Conservation (phyloP, 2,113 vertebrate genomes). For the Tachuris rubrigastra region DNA sequence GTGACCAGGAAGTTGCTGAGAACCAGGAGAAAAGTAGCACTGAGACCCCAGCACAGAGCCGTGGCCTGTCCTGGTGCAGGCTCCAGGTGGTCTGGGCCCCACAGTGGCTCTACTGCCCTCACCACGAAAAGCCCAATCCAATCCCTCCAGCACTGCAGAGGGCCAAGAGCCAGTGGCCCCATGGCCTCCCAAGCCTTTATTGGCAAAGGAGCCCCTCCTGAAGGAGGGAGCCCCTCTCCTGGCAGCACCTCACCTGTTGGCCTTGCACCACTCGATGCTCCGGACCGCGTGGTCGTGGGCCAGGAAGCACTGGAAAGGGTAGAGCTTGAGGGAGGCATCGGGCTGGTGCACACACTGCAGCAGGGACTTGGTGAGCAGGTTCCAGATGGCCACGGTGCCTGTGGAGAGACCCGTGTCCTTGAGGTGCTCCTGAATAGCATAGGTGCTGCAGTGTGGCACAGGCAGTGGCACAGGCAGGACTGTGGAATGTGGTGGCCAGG, state of each 20-base stretch:
- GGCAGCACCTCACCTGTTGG: constrained; percentile 66
- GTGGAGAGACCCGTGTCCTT: neutral
- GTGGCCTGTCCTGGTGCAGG: fast-evolving
- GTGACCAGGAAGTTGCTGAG: constrained; percentile 87
- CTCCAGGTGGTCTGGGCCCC: fast-evolving
- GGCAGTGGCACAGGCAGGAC: neutral
- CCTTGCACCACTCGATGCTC: constrained; percentile 88
- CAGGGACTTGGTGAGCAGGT: constrained; percentile 83
- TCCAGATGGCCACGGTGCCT: constrained; percentile 92
- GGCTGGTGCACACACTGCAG: constrained; percentile 81
- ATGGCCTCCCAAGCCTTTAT: fast-evolving
- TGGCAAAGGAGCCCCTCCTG: neutral
- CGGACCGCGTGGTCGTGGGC: constrained; percentile 88
- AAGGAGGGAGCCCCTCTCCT: neutral
- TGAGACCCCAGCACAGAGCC: neutral
- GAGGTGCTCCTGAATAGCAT: fast-evolving
- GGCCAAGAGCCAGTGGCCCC: neutral
- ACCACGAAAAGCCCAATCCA: neutral
- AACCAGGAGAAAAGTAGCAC: neutral
- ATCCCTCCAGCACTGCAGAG: fast-evolving
- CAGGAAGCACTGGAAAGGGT: constrained; percentile 85
- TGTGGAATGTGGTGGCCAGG: neutral
- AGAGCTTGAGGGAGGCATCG: constrained; percentile 75
- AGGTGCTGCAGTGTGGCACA: fast-evolving
- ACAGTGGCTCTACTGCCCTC: neutral